Percentiles rank a stretch among this genome's conserved stretches.
These are phyloP conservation scores for Ceratina calcarata DNA, from an alignment of 1,140 invertebrate genomes.

Conservation along the genomic window DNA sequence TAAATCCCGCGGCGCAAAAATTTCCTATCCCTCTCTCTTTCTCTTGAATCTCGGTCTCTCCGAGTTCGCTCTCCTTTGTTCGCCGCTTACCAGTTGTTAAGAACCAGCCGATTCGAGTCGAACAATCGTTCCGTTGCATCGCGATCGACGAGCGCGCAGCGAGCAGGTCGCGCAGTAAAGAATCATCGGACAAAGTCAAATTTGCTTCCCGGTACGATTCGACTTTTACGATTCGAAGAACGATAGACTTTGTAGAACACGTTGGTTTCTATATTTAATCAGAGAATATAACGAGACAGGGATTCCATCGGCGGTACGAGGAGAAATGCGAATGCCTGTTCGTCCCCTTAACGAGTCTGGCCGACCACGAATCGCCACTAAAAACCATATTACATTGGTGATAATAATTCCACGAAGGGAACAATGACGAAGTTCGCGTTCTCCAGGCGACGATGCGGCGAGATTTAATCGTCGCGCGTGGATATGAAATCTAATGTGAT, in stretches of 20 bases:
- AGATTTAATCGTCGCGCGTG: constrained; percentile 43
- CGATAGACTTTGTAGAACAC: too few relatives aligned
- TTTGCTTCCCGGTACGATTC: too few relatives aligned
- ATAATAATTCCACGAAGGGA: constrained; percentile 75
- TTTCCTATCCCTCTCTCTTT: constrained; percentile 3
- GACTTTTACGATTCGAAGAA: too few relatives aligned
- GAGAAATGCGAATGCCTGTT: constrained; percentile 68
- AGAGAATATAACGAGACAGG: constrained; percentile 44
- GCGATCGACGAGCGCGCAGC: constrained; percentile 16
- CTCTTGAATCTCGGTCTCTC: too few relatives aligned
- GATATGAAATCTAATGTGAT: constrained; percentile 47
- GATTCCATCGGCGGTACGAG: constrained; percentile 73
- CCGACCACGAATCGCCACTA: constrained; percentile 66
- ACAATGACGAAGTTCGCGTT: constrained; percentile 58
- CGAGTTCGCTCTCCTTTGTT: not conserved
- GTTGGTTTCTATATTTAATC: constrained; percentile 72
- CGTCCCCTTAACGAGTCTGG: constrained; percentile 75
- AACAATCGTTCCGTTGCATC: constrained; percentile 19
- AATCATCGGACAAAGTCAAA: too few relatives aligned
- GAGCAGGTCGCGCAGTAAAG: too few relatives aligned
- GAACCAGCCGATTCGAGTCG: constrained; percentile 7
- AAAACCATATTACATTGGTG: constrained; percentile 73
- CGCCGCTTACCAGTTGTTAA: not conserved
- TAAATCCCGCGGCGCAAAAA: constrained; percentile 40
- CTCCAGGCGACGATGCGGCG: not conserved